phyloP scores from a whole-genome alignment of 1,140 invertebrate species.

The Aphaenogaster floridana region DNA sequence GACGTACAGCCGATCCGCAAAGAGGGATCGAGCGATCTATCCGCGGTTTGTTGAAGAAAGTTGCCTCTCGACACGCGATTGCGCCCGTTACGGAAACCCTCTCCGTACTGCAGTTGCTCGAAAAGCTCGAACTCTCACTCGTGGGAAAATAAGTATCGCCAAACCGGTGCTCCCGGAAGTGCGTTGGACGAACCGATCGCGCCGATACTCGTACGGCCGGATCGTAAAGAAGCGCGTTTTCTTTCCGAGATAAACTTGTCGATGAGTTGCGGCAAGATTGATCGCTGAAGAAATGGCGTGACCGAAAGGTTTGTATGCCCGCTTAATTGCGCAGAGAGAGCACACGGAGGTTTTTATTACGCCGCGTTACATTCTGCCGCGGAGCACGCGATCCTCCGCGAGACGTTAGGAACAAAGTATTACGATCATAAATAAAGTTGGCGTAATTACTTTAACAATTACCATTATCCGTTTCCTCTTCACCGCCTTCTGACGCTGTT shows the following conservation, averaged over 20 bases:
- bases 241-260: slow-evolving; percentile 52
- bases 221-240: slow-evolving; percentile 61
- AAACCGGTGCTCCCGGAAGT: slow-evolving; percentile 16
- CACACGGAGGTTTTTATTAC: slow-evolving; percentile 67
- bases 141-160: slow-evolving; percentile 11
- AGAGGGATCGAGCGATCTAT: slow-evolving; percentile 33
- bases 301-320: slow-evolving; percentile 70
- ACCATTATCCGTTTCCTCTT: slow-evolving; percentile 60
- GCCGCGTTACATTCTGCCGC: slow-evolving; percentile 60
- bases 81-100: slow-evolving; percentile 10
- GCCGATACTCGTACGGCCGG: background rate
- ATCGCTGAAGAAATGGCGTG: slow-evolving; percentile 71
- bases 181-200: slow-evolving; percentile 9
- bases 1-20: slow-evolving; percentile 33
- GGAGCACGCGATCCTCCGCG: slow-evolving; percentile 70
- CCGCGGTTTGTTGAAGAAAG: slow-evolving; percentile 19
- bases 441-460: slow-evolving; percentile 68
- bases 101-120: background rate
- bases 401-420: slow-evolving; percentile 65
- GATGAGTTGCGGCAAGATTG: slow-evolving; percentile 67
- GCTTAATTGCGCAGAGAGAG: slow-evolving; percentile 69
- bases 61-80: slow-evolving; percentile 20
- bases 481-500: background rate
- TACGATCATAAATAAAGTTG: slow-evolving; percentile 56
- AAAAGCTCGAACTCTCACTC: slow-evolving; percentile 20